Evolutionary conservation across 2,797 vertebrate genomes (phyloP).

Genomic region (Momotus momota): DNA sequence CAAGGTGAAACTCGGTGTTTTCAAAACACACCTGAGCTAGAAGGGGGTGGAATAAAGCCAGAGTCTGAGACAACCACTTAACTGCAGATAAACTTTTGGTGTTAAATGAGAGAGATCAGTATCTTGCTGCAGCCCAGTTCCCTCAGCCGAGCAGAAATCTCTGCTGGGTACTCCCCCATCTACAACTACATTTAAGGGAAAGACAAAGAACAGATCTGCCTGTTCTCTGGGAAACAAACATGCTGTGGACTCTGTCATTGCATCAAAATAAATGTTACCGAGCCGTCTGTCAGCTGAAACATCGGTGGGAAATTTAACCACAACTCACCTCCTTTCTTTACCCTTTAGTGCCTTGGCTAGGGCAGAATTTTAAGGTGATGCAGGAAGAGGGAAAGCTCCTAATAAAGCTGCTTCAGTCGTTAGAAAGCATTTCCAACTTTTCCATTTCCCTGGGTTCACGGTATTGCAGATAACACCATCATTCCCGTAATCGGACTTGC

Average conservation of each 20-base stretch:
- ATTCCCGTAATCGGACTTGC: background rate
- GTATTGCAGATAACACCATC: background rate
- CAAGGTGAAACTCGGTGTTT: background rate
- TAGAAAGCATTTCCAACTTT: background rate
- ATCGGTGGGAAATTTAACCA: accelerated
- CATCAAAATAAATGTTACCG: background rate
- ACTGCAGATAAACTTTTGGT: background rate
- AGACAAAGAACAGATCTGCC: slow-evolving; percentile 35
- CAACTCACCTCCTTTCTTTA: background rate
- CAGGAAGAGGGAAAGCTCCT: background rate
- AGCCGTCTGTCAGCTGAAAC: background rate
- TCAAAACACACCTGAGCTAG: background rate
- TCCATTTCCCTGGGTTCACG: background rate
- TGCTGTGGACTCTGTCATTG: background rate
- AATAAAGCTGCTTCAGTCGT: accelerated
- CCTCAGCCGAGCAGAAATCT: background rate
- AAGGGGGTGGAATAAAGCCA: background rate
- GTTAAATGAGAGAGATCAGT: background rate
- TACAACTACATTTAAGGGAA: background rate
- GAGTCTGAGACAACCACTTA: background rate
- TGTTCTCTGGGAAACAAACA: slow-evolving; percentile 6
- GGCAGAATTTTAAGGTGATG: background rate
- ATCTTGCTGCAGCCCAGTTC: background rate
- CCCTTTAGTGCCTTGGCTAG: background rate
- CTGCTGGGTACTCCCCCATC: background rate